Evolutionary conservation across 2,888 invertebrate genomes (phyloP).

Genomic region (Diploptera punctata): DNA sequence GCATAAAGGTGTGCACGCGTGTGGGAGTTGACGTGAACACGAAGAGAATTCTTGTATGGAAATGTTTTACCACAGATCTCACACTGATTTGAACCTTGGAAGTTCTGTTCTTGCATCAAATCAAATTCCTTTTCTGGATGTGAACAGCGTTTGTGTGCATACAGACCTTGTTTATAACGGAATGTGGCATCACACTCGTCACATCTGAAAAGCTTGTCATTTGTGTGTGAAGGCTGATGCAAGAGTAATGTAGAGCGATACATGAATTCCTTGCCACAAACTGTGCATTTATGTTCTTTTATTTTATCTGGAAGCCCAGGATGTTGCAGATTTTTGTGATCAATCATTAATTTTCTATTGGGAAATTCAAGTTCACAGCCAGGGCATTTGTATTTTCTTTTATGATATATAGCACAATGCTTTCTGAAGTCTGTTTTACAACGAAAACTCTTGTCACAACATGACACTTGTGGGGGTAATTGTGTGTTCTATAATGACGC

Average conservation of each 20-base stretch:
- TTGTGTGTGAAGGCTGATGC: slow-evolving; percentile 60
- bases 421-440: slow-evolving; percentile 45
- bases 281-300: neutral
- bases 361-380: slow-evolving; percentile 49
- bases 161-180: slow-evolving; percentile 52
- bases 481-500: slow-evolving; percentile 59
- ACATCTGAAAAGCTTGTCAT: slow-evolving; percentile 48
- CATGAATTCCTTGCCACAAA: slow-evolving; percentile 49
- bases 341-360: slow-evolving; percentile 46
- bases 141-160: slow-evolving; percentile 50
- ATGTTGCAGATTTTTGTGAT: slow-evolving; percentile 9
- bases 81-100: slow-evolving; percentile 48
- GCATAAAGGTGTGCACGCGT: slow-evolving; percentile 29
- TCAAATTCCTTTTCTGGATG: slow-evolving; percentile 47
- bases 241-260: slow-evolving; percentile 54
- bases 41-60: slow-evolving; percentile 30
- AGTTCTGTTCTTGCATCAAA: slow-evolving; percentile 37
- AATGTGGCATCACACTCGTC: slow-evolving; percentile 53
- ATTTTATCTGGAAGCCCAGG: neutral
- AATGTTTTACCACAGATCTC: slow-evolving; percentile 47
- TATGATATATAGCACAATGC: slow-evolving; percentile 43
- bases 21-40: slow-evolving; percentile 32
- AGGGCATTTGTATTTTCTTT: slow-evolving; percentile 47
- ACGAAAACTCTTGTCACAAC: slow-evolving; percentile 44
- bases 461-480: slow-evolving; percentile 51